A percentile compares a stretch with the other conserved stretches of the same genome.
Evolutionary conservation across 2,113 vertebrate species (phyloP).

Genomic region (Syngnathus floridae): DNA sequence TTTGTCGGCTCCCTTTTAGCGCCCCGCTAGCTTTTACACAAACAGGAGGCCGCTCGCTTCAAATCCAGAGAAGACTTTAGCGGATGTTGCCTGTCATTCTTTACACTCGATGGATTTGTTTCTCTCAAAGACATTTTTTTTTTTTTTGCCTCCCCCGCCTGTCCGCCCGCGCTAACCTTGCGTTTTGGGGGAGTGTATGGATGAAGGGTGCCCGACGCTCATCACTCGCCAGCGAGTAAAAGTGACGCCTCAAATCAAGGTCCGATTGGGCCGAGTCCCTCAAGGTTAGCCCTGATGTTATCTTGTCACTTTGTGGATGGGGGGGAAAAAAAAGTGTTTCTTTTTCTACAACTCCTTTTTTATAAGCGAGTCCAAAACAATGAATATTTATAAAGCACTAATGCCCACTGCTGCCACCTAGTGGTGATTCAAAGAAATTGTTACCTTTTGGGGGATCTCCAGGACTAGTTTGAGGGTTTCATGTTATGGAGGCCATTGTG

Average conservation of each 20-base stretch:
- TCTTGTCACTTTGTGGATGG: slow-evolving; percentile 30
- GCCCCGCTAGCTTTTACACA: slow-evolving; percentile 9
- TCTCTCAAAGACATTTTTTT: slow-evolving; percentile 1
- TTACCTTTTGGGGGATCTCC: background rate
- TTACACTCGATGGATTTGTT: slow-evolving; percentile 40
- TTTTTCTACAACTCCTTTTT: background rate
- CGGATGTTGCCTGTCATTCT: slow-evolving; percentile 32
- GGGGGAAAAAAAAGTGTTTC: background rate
- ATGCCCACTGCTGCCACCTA: slow-evolving; percentile 57
- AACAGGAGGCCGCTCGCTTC: slow-evolving; percentile 49
- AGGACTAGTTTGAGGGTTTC: background rate
- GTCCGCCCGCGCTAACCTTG: slow-evolving; percentile 39
- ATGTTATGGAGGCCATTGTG: slow-evolving; percentile 34
- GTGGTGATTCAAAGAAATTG: background rate
- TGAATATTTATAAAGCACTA: slow-evolving; percentile 70
- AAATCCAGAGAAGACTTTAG: slow-evolving; percentile 39
- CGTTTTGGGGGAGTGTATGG: slow-evolving; percentile 46
- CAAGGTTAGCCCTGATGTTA: slow-evolving; percentile 56
- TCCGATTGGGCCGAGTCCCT: slow-evolving; percentile 47
- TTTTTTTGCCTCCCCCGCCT: background rate
- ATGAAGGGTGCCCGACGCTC: slow-evolving; percentile 38
- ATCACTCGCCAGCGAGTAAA: slow-evolving; percentile 56
- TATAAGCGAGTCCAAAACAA: slow-evolving; percentile 26
- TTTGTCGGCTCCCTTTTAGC: slow-evolving; percentile 21
- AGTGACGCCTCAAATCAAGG: slow-evolving; percentile 58